These are phyloP conservation scores for Eira barbara DNA, from an alignment of 2,113 vertebrate genomes.

Conservation along the genomic window DNA sequence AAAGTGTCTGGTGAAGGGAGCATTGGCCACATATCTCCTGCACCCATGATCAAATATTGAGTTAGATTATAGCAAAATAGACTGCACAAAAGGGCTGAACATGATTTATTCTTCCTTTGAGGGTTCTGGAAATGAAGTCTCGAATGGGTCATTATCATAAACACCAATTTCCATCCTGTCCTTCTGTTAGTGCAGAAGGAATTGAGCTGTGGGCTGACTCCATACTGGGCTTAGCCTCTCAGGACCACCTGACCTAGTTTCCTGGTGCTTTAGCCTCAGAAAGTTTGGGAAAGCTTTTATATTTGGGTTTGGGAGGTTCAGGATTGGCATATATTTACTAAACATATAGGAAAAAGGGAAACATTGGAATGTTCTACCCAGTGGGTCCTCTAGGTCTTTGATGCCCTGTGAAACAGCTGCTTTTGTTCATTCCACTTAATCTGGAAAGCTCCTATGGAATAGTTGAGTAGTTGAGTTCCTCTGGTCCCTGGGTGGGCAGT, in stretches of 20 bases:
- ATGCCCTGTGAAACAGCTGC: neutral
- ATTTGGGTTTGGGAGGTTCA: neutral
- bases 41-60: neutral
- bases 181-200: neutral
- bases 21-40: neutral
- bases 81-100: neutral
- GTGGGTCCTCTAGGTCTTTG: neutral
- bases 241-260: neutral
- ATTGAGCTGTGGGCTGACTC: neutral
- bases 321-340: neutral
- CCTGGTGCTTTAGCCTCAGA: neutral
- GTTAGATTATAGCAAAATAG: neutral
- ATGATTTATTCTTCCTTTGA: neutral
- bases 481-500: neutral
- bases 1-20: neutral
- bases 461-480: neutral
- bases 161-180: neutral
- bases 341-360: constrained; percentile 13
- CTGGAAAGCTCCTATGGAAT: neutral
- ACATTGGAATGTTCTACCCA: neutral
- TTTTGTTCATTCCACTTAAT: neutral
- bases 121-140: neutral
- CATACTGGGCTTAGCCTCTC: neutral
- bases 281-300: neutral
- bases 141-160: neutral